Evolutionary conservation across 2,888 invertebrate genomes (phyloP), one percentile per base, ranked within the genome.

Genomic region (Tetragonisca angustula): DNA sequence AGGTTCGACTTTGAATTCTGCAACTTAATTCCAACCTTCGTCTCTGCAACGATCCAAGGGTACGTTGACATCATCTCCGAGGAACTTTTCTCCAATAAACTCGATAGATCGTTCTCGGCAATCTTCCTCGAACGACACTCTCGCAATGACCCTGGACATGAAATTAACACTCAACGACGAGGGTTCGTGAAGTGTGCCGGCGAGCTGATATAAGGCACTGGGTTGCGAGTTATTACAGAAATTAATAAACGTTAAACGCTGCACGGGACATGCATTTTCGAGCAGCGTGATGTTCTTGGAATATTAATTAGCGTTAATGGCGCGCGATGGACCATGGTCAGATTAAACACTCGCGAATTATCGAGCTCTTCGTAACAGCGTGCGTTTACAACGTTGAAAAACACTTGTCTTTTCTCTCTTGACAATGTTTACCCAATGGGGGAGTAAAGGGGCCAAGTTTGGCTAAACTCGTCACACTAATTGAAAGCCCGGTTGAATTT

Each of bases 281-380:
- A 56, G 24, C 32, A 15, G n/a, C 21, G 43, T 9, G 27, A 27
- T 27, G 50, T 27, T 71, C 50, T 56, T 67, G 32, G 64, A 65
- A 70, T 80, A 81, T 65, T 67, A 80, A 81, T 80, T 59, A 59
- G 32, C 32, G 27, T 52, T 56, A 27, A 65, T 36, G 43, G 24
- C 2, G 32, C 17, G 21, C 82, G 56, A 70, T 52, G 36, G 27
- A 21, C 69, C 52, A 62, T 59, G 56, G 50, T n/a, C 43, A 81
- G 21, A 70, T 81, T 64, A 59, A 82, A 74, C 82, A 49, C 64
- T 64, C 19, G 52, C 49, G 11, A 69, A 50, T 82, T 74, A 82
- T 74, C 81, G 69, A 65, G 65, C 27, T 59, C 59, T 70, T 82
- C 36, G 19, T 49, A n/a, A 36, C 73, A 69, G 9, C 17, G 27